phyloP scores from a whole-genome alignment of 37 sponge, comb jelly and placozoan species.

The Ephydatia muelleri region DNA sequence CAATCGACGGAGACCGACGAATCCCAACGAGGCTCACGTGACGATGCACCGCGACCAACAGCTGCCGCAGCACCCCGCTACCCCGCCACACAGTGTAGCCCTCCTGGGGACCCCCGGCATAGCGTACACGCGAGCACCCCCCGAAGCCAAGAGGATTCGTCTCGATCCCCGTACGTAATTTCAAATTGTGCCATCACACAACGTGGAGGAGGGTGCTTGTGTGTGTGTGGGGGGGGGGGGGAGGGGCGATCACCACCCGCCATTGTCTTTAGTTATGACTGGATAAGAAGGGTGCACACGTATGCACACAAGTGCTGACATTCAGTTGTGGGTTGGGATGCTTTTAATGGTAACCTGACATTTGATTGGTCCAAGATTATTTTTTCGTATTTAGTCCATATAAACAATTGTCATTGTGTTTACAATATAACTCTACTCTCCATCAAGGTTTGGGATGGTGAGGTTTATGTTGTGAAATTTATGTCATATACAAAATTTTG shows the following conservation, averaged over 20 bases:
- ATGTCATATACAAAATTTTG: neutral
- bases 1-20: constrained; percentile 75
- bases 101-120: neutral
- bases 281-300: neutral
- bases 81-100: neutral
- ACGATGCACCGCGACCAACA: neutral
- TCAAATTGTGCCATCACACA: neutral
- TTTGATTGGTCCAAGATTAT: no score
- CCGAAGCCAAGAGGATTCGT: neutral
- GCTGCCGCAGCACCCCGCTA: neutral
- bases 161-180: neutral
- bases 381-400: neutral
- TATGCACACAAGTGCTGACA: neutral
- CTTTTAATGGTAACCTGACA: neutral
- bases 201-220: no score
- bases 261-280: neutral
- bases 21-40: constrained; percentile 20
- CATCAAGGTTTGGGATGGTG: neutral
- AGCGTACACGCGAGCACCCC: neutral
- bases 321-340: neutral
- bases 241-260: neutral
- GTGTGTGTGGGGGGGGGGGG: no score
- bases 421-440: neutral
- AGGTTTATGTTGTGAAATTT: neutral
- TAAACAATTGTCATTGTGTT: neutral